Evolutionary conservation across 2,888 invertebrate species (phyloP).

Genomic region (Netelia melanura): DNA sequence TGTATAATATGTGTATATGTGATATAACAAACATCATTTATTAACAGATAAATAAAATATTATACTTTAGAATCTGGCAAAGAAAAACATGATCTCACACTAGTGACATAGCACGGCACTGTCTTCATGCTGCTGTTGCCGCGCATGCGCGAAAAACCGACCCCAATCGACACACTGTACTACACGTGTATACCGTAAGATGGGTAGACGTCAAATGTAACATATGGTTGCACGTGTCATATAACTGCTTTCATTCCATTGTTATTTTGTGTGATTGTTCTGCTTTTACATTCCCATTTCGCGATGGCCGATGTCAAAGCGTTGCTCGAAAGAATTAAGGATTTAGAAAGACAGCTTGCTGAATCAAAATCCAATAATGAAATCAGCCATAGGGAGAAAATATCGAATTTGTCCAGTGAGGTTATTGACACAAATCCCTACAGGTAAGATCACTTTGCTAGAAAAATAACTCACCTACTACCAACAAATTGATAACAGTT

Average conservation of each 20-base stretch:
- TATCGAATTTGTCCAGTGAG: conserved; percentile 96
- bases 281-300: background rate
- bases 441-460: conserved; percentile 87
- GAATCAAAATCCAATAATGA: conserved; percentile 84
- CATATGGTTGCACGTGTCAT: conserved; percentile 38
- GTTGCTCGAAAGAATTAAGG: conserved; percentile 87
- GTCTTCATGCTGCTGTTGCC: no score
- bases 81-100: no score
- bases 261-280: conserved; percentile 25
- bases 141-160: no score
- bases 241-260: conserved; percentile 4
- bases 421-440: conserved; percentile 99
- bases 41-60: no score
- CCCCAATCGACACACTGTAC: no score
- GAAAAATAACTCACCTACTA: background rate
- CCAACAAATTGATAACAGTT: no score
- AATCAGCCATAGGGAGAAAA: conserved; percentile 88
- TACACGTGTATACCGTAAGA: no score
- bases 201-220: no score
- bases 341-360: conserved; percentile 89
- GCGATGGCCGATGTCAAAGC: conserved; percentile 84
- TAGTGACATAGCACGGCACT: no score
- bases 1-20: no score
- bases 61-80: no score
- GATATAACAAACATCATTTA: no score